Evolutionary conservation across 1,140 invertebrate genomes (phyloP), one percentile per base, ranked within the genome.

Genomic region (Mamestra configurata): DNA sequence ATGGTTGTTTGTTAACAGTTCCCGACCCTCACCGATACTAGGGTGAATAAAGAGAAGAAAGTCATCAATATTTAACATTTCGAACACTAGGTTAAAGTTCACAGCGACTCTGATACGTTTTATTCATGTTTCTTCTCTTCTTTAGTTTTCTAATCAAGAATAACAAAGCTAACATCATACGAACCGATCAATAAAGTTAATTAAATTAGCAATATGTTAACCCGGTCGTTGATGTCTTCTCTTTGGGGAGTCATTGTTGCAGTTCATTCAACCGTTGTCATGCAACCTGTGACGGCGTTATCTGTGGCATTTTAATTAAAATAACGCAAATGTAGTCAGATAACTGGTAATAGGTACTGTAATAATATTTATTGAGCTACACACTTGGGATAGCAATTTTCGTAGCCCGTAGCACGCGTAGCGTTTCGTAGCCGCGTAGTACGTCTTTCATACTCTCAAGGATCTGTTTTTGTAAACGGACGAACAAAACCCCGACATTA

Each of bases 181-280:
- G 20, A 31, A n/a, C 35, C 35, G 35, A 66, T 66, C 61, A 40
- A 66, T 66, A 66, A 66, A 40, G 61, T 11, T 66, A 66, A 66
- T 70, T 70, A 70, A 46, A 70, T 70, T 70, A 70, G 61, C 35
- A 40, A 40, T 40, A 37, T 70, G 40, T 11, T 49, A 70, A 70
- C 37, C 40, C 6, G 66, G 66, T 70, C 66, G 66, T 70, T 70
- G 66, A 70, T 46, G 66, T 70, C 66, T 70, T 70, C 66, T 66
- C 61, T 70, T 46, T 43, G 66, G 66, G 66, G 66, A 70, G 11
- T 27, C 40, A 49, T 70, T 13, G 40, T 4, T 46, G 22, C 20
- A 70, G 13, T 49, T 6, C 37, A 70, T 46, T 66, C n/a, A 66
- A 66, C 35, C 61, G 40, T 46, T 70, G 4, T n/a, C 18, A n/a